Evolutionary conservation across 2,888 invertebrate genomes (phyloP).

Genomic region (Heteromyza rotundicornis): DNA sequence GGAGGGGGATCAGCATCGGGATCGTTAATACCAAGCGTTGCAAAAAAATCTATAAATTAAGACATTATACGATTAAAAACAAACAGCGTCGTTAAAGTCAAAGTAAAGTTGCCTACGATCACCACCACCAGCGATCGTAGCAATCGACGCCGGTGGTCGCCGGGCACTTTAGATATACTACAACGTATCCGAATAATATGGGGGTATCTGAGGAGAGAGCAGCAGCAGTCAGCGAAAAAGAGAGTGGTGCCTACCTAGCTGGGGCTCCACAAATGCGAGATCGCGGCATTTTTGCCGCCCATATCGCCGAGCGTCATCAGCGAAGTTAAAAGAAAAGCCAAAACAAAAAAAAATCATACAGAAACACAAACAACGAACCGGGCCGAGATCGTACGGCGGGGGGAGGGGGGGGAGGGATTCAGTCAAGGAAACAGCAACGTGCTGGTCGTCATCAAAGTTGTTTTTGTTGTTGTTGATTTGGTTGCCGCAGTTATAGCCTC

Average conservation of each 20-base stretch:
- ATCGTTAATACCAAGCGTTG: slow-evolving; percentile 10
- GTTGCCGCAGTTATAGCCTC: slow-evolving; percentile 47
- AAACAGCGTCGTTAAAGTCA: slow-evolving; percentile 45
- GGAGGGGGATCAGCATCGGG: slow-evolving; percentile 13
- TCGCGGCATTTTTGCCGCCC: slow-evolving; percentile 49
- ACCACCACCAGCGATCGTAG: slow-evolving; percentile 1
- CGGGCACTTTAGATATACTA: no score
- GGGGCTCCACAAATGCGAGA: slow-evolving; percentile 31
- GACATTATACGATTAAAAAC: slow-evolving; percentile 60
- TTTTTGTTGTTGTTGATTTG: slow-evolving; percentile 23
- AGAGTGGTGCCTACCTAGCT: not conserved
- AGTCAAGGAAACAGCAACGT: slow-evolving; percentile 23
- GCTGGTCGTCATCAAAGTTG: slow-evolving; percentile 38
- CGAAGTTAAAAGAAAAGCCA: slow-evolving; percentile 33
- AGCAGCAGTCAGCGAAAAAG: not conserved
- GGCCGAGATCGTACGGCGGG: slow-evolving; percentile 35
- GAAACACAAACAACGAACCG: slow-evolving; percentile 14
- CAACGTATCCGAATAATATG: no score
- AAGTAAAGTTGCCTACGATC: slow-evolving; percentile 25
- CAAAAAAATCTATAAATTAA: slow-evolving; percentile 54
- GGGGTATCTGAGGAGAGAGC: not conserved
- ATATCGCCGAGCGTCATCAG: slow-evolving; percentile 52
- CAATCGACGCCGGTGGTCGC: slow-evolving; percentile 48
- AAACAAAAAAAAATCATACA: not conserved
- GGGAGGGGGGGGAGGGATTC: slow-evolving; percentile 11